Base-by-base conservation (phyloP, 2,888 invertebrate genomes). In the Anodontia alba region DNA sequence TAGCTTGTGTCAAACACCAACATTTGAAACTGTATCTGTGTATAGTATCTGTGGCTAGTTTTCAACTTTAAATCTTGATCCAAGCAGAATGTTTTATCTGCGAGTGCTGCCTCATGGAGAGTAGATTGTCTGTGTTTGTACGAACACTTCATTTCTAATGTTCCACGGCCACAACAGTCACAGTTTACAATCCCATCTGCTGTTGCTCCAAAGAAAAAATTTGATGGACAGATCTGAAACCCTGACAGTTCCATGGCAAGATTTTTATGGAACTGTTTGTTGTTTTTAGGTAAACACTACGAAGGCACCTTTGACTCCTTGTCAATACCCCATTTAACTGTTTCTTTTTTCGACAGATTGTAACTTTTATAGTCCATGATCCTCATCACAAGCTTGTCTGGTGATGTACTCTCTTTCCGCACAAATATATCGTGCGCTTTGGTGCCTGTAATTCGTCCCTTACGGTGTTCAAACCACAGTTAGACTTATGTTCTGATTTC, bases 71-170 rank as follows among this genome's bases (percentile, higher is more conserved):
- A 17, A 15, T 62, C 17, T 38, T 17, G 12, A 36, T 81, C 68
- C 2, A 78, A 20, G 43, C 62, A 76, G 17, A 74, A 77, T 5
- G 26, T 36, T 0, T 38, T 73, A 7, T 74, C 81, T n/a, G 15
- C n/a, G 12, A 17, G 1, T 0, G 75, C 76, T 12, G 81, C 81
- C 29, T 76, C 51, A 2, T 57, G 73, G 5, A 75, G 49, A 1
- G 49, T 68, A 0, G 15, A 17, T 10, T 75, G 29, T 31, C 38
- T 73, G 62, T 78, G 78, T 26, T 83, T 83, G 31, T n/a, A 76
- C 8, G 80, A 76, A n/a, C 80, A 84, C 33, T 84, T 81, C 3
- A 84, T 74, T 42, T 81, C 84, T 3, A 78, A 0, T 8, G 69
- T 62, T n/a, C 84, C 81, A 31, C 42, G 49, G 42, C 79, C 74